A percentile compares a stretch with the other conserved stretches of the same genome.
Evolutionary conservation across 2,797 vertebrate genomes (phyloP).

Genomic region (Sebastes variabilis): DNA sequence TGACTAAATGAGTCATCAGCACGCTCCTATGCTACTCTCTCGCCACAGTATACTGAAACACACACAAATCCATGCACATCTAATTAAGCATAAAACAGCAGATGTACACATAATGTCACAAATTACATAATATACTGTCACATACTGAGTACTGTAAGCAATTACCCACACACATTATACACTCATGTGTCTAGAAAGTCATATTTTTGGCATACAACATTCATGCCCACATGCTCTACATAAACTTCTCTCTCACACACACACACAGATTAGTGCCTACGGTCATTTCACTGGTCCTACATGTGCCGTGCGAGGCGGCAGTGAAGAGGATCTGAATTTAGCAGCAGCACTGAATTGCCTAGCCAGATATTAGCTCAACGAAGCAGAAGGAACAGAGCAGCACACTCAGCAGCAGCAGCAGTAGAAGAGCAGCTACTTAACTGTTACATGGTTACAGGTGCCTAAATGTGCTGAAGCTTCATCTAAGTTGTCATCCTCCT

Average conservation of each 20-base stretch:
- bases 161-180: neutral
- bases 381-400: slow-evolving; percentile 68
- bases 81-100: slow-evolving; percentile 25
- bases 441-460: slow-evolving; percentile 27
- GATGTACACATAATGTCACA: slow-evolving; percentile 4
- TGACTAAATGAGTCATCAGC: slow-evolving; percentile 60
- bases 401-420: slow-evolving; percentile 69
- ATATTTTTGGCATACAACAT: slow-evolving; percentile 19
- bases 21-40: slow-evolving; percentile 13
- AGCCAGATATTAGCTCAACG: slow-evolving; percentile 64
- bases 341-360: slow-evolving; percentile 32
- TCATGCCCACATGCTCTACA: neutral
- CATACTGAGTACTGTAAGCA: neutral
- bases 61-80: slow-evolving; percentile 36
- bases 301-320: slow-evolving; percentile 21
- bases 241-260: neutral
- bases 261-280: neutral
- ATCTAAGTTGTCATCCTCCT: neutral
- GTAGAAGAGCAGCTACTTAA: slow-evolving; percentile 23
- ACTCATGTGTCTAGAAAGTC: neutral
- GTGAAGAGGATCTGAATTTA: slow-evolving; percentile 45
- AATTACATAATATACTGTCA: slow-evolving; percentile 27
- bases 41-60: slow-evolving; percentile 16
- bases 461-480: slow-evolving; percentile 19
- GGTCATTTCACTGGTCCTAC: slow-evolving; percentile 18